These are phyloP conservation scores for Leptocoma aspasia DNA, from an alignment of 2,113 vertebrate species.

Conservation along the genomic window DNA sequence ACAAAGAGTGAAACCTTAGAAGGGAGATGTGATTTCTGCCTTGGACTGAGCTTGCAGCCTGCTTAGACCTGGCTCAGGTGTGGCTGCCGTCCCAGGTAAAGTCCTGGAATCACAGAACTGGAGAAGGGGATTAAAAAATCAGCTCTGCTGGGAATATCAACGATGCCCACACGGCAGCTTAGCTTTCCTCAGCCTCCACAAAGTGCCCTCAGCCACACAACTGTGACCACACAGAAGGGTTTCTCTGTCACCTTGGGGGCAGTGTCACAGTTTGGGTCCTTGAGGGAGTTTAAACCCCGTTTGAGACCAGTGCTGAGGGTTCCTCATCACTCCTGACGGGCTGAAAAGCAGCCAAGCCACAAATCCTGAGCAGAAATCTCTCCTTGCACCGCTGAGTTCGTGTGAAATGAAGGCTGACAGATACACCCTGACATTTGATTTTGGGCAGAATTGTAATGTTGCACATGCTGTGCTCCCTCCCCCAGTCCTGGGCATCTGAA, in stretches of 20 bases:
- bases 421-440: neutral
- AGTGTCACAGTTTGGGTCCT: neutral
- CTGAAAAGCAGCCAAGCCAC: neutral
- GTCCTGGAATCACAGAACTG: neutral
- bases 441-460: neutral
- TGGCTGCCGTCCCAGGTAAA: neutral
- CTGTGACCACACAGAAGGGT: neutral
- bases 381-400: neutral
- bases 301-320: neutral
- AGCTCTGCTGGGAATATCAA: neutral
- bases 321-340: neutral
- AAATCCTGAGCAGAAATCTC: neutral
- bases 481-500: neutral
- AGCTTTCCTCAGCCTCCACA: constrained; percentile 1
- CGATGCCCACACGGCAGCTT: neutral
- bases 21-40: constrained; percentile 31
- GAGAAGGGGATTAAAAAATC: neutral
- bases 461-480: neutral
- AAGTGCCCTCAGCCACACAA: neutral
- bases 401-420: neutral
- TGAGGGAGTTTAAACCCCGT: neutral
- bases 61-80: constrained; percentile 2
- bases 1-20: constrained; percentile 34
- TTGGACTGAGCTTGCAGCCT: neutral
- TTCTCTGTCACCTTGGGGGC: neutral